These are phyloP conservation scores for Galagoides demidoff DNA, from an alignment of 2,797 vertebrate species.

Conservation along the genomic window DNA sequence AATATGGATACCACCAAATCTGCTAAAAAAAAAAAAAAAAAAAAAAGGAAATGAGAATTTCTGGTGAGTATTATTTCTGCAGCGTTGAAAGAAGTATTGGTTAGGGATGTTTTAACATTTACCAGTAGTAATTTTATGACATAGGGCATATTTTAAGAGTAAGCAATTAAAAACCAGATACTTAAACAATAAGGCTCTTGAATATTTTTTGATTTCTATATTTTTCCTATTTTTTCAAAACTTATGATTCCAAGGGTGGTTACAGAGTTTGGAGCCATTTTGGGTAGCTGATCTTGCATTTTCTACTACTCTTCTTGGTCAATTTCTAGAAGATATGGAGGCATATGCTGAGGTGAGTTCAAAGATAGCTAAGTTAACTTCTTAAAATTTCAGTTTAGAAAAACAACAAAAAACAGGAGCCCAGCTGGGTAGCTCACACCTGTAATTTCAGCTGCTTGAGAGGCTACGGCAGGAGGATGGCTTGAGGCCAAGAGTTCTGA, in stretches of 20 bases:
- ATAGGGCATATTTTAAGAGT: slow-evolving; percentile 14
- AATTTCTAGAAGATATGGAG: slow-evolving; percentile 99
- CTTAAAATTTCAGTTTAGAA: not conserved
- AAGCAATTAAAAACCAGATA: not conserved
- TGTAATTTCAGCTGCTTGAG: not conserved
- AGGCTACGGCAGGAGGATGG: not conserved
- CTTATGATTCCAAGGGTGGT: slow-evolving; percentile 90
- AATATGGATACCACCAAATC: not conserved
- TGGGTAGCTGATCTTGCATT: slow-evolving; percentile 99
- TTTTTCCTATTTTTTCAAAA: not conserved
- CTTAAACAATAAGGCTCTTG: slow-evolving; percentile 9
- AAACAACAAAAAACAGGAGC: not conserved
- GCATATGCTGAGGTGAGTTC: slow-evolving; percentile 96
- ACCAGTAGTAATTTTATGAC: not conserved
- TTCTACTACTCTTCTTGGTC: slow-evolving; percentile 97
- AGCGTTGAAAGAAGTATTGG: slow-evolving; percentile 29
- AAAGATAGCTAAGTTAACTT: slow-evolving; percentile 35
- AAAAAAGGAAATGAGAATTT: slow-evolving; percentile 25
- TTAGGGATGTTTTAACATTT: slow-evolving; percentile 11
- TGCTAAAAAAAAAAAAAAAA: slow-evolving; percentile 35
- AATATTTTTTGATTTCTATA: slow-evolving; percentile 10
- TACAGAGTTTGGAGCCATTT: slow-evolving; percentile 99
- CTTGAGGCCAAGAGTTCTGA: not conserved
- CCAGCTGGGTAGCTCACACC: not conserved
- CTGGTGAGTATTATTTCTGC: not conserved